phyloP scores from a whole-genome alignment of 2,113 vertebrate genomes.

The Calonectris borealis region DNA sequence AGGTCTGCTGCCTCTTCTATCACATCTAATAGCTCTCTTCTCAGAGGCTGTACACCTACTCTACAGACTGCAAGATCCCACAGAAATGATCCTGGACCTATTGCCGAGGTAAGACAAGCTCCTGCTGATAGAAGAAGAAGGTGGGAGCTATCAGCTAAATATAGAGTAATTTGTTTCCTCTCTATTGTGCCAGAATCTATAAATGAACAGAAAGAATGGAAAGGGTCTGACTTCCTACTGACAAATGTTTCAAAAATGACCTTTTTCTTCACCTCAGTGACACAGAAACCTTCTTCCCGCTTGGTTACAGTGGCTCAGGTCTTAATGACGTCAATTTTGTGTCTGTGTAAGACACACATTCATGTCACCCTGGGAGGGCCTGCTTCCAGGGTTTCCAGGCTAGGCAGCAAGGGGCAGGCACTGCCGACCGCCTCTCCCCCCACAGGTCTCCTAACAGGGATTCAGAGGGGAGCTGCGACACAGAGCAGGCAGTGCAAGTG shows the following conservation, averaged over 20 bases:
- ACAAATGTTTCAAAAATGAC: not conserved
- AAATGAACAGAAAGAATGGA: not conserved
- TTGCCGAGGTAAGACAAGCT: not conserved
- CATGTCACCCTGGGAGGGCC: not conserved
- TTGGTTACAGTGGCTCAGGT: not conserved
- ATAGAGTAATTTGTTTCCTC: not conserved
- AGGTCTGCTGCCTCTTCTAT: not conserved
- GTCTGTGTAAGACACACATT: not conserved
- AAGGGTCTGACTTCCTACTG: not conserved
- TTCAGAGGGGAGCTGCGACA: not conserved
- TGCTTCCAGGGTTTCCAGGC: not conserved
- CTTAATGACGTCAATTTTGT: not conserved
- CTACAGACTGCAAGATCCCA: accelerated
- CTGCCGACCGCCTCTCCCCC: not conserved
- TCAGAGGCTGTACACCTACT: not conserved
- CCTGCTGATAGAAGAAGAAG: not conserved
- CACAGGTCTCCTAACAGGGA: not conserved
- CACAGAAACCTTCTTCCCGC: not conserved
- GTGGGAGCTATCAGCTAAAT: not conserved
- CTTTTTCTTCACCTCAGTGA: not conserved
- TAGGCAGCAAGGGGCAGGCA: not conserved
- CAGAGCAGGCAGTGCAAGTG: not conserved
- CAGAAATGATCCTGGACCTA: not conserved
- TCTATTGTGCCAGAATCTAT: not conserved
- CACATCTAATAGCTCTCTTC: not conserved